Evolutionary conservation across 1,140 invertebrate genomes (phyloP).

Genomic region (Listronotus bonariensis): DNA sequence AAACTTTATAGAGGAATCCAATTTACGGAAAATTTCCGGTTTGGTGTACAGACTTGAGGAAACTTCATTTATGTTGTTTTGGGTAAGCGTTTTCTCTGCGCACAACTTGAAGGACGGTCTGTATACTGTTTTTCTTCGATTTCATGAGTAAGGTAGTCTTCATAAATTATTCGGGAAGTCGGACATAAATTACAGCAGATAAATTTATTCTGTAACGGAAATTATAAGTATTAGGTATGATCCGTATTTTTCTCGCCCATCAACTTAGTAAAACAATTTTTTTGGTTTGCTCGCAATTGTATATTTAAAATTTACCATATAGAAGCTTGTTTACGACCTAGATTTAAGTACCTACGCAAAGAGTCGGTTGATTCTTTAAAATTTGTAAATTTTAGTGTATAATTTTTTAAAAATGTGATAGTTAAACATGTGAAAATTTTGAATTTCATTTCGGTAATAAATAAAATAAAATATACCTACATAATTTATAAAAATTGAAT

Average conservation of each 20-base stretch:
- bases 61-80: conserved; percentile 11
- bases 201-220: conserved; percentile 11
- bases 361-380: too few species aligned
- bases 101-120: conserved; percentile 31
- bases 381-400: too few species aligned
- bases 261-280: too few species aligned
- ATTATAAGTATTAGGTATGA: not conserved
- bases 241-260: not conserved
- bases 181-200: conserved; percentile 13
- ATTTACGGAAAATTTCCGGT: conserved; percentile 12
- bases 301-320: too few species aligned
- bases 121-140: conserved; percentile 18
- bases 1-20: conserved; percentile 9
- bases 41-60: not conserved
- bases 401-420: too few species aligned
- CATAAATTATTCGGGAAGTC: conserved; percentile 25
- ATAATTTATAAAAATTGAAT: too few species aligned
- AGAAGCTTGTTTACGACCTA: too few species aligned
- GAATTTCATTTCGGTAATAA: too few species aligned
- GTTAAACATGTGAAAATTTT: too few species aligned
- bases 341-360: too few species aligned
- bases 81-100: conserved; percentile 24
- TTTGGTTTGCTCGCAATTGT: too few species aligned
- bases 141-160: conserved; percentile 23
- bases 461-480: too few species aligned